Conservation (phyloP, 2,113 vertebrate species). For the Neofelis nebulosa region DNA sequence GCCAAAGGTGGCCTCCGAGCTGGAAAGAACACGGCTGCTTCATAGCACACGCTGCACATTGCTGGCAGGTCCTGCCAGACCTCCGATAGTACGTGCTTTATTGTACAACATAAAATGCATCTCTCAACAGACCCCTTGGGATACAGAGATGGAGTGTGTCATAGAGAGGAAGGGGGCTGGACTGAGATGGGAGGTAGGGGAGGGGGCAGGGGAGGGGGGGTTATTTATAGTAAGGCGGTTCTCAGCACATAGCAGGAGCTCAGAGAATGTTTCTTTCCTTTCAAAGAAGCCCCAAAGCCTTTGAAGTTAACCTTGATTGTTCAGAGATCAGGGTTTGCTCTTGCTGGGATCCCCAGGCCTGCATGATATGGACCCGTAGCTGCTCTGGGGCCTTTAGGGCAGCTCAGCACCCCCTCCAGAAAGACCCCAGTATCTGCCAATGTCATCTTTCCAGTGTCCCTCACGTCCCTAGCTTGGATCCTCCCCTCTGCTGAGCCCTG, state of each 20-base stretch:
- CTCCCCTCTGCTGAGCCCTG: not conserved
- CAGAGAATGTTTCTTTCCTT: not conserved
- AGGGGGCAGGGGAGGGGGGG: not conserved
- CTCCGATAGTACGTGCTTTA: rapidly evolving
- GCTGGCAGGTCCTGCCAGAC: not conserved
- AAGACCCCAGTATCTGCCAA: not conserved
- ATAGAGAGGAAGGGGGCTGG: not conserved
- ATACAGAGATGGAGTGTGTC: too few species aligned
- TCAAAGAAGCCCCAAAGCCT: not conserved
- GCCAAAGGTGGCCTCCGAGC: not conserved
- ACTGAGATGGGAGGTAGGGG: not conserved
- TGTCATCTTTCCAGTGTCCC: too few species aligned
- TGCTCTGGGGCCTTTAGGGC: not conserved
- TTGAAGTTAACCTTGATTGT: not conserved
- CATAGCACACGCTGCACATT: rapidly evolving
- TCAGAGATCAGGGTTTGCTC: not conserved
- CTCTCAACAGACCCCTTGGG: not conserved
- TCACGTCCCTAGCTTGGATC: not conserved
- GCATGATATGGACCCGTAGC: not conserved
- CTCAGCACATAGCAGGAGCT: not conserved
- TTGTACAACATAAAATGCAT: too few species aligned
- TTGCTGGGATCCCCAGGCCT: not conserved
- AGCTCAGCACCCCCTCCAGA: not conserved
- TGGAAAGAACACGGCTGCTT: rapidly evolving
- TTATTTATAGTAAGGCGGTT: not conserved